Percentiles rank a stretch among this genome's conserved stretches.
Conservation (phyloP, 2,113 vertebrate species). For the Pagrus major region DNA sequence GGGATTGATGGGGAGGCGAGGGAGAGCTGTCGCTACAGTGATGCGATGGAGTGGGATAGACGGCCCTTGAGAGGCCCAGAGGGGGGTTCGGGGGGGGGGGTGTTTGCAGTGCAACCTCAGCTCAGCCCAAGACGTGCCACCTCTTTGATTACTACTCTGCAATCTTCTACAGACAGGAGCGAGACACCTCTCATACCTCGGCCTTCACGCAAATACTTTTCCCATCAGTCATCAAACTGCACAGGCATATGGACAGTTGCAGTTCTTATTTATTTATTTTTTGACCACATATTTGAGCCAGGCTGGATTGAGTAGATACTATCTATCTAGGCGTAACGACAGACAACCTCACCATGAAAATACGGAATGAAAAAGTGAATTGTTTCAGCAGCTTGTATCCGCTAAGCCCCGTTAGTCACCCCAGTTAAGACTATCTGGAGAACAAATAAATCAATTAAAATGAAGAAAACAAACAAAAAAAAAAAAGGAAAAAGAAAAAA, state of each 20-base stretch:
- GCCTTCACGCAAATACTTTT: conserved; percentile 66
- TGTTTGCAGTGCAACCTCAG: conserved; percentile 53
- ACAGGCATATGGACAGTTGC: conserved; percentile 29
- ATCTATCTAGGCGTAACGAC: conserved; percentile 46
- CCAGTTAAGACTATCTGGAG: conserved; percentile 45
- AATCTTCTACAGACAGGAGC: conserved; percentile 60
- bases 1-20: conserved; percentile 75
- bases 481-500: background rate
- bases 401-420: conserved; percentile 59
- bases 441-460: conserved; percentile 67
- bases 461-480: conserved; percentile 39
- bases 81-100: conserved; percentile 24
- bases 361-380: conserved; percentile 57
- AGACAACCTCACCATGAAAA: conserved; percentile 67
- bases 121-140: conserved; percentile 63
- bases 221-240: conserved; percentile 66
- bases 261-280: conserved; percentile 23
- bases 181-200: conserved; percentile 56
- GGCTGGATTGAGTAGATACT: conserved; percentile 42
- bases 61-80: conserved; percentile 65
- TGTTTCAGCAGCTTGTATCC: conserved; percentile 45
- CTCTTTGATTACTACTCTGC: conserved; percentile 70
- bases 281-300: conserved; percentile 48
- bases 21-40: conserved; percentile 69
- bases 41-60: conserved; percentile 76